Conservation (phyloP, 2,888 invertebrate species). For the Oxyteleia sp. region DNA sequence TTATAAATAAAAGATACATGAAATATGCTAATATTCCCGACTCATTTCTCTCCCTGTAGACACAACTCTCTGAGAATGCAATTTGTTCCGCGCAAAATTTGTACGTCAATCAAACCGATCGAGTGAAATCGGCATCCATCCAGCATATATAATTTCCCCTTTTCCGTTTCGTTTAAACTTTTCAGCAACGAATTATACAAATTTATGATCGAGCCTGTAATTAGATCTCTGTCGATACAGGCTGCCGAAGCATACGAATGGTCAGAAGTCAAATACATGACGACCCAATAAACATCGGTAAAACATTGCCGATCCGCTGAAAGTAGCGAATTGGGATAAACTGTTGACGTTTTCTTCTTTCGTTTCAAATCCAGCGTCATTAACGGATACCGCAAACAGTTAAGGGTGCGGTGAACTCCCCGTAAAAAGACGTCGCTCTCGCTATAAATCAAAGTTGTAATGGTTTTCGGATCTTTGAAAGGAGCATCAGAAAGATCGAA, state of each 20-base stretch:
- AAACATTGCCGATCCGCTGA: not conserved
- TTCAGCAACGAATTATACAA: constrained; percentile 25
- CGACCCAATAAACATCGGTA: constrained; percentile 22
- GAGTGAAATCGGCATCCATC: too few species aligned
- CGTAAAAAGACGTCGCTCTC: constrained; percentile 33
- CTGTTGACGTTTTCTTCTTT: not conserved
- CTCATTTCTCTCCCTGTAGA: too few species aligned
- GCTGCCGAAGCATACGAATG: constrained; percentile 4
- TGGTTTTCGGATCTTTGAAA: constrained; percentile 63
- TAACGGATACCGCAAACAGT: not conserved
- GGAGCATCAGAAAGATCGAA: constrained; percentile 61
- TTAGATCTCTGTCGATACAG: constrained; percentile 14
- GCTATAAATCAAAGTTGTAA: constrained; percentile 66
- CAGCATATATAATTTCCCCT: not conserved
- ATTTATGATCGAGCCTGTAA: constrained; percentile 19
- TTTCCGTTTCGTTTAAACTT: not conserved
- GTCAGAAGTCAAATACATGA: constrained; percentile 28
- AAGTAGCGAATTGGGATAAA: not conserved
- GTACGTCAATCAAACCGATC: too few species aligned
- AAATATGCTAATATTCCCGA: too few species aligned
- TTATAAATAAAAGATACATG: too few species aligned
- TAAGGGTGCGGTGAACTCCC: constrained; percentile 13
- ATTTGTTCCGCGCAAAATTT: too few species aligned
- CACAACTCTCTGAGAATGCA: too few species aligned
- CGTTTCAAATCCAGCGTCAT: not conserved